These are phyloP conservation scores for Ceratina calcarata DNA, from an alignment of 1,140 invertebrate genomes.

Conservation along the genomic window DNA sequence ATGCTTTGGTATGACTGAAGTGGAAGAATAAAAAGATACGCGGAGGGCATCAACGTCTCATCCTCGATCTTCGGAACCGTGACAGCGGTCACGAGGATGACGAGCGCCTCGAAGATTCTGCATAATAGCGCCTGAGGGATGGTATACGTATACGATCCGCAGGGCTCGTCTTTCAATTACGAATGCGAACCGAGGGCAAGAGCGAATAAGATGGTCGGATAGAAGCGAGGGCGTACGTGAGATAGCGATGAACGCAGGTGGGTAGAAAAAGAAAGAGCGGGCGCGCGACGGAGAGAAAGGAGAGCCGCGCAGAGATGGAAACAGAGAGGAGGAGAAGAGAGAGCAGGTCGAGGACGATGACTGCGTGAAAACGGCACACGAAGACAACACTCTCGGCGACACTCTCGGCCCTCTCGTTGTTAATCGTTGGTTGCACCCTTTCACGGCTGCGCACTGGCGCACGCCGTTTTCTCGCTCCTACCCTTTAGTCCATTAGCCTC, in stretches of 20 bases:
- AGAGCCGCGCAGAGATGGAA: not conserved
- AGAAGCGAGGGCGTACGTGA: not conserved
- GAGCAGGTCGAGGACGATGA: slow-evolving; percentile 61
- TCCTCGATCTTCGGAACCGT: not conserved
- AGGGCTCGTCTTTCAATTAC: slow-evolving; percentile 61
- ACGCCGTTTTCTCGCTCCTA: slow-evolving; percentile 68
- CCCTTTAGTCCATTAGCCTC: slow-evolving; percentile 75
- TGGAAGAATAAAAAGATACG: too few species aligned
- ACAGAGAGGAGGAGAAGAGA: slow-evolving; percentile 5
- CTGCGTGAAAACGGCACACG: slow-evolving; percentile 64
- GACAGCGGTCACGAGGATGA: slow-evolving; percentile 15
- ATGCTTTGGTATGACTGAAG: too few species aligned
- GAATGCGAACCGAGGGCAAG: slow-evolving; percentile 44
- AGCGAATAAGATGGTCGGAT: not conserved
- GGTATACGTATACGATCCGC: not conserved
- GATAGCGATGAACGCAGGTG: not conserved
- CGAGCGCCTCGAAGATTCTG: slow-evolving; percentile 22
- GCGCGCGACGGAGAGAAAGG: not conserved
- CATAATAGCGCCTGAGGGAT: slow-evolving; percentile 22
- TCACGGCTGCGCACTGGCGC: slow-evolving; percentile 61
- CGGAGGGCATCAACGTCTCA: not conserved
- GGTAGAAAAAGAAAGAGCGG: not conserved
- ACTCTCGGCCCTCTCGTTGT: slow-evolving; percentile 71
- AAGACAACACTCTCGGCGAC: slow-evolving; percentile 72
- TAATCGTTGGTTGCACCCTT: slow-evolving; percentile 78